Conservation (phyloP, 2,888 invertebrate genomes). For the Philhelius pedissequus region DNA sequence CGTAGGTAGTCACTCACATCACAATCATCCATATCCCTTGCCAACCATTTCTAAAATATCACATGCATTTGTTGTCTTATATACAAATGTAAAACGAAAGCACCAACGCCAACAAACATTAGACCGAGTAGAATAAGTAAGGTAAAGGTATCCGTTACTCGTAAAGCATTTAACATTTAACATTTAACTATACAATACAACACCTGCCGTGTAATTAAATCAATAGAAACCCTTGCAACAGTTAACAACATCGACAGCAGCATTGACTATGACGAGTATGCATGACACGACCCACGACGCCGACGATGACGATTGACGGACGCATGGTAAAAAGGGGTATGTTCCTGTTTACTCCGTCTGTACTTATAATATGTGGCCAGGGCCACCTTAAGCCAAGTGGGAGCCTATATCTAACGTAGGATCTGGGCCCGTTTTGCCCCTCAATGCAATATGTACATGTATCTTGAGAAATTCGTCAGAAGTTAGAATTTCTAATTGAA, state of each 20-base stretch:
- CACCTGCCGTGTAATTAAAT: constrained; percentile 74
- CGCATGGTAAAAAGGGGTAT: constrained; percentile 49
- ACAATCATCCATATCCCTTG: not conserved
- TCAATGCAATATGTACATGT: too few relatives aligned
- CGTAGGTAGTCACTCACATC: too few relatives aligned
- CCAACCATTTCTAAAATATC: not conserved
- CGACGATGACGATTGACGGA: not conserved
- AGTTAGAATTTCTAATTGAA: too few relatives aligned
- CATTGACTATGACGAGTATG: not conserved
- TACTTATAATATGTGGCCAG: not conserved
- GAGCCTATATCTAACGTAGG: not conserved
- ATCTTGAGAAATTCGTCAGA: too few relatives aligned
- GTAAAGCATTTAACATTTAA: constrained; percentile 63
- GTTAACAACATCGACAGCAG: constrained; percentile 46
- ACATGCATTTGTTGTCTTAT: not conserved
- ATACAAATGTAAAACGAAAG: not conserved
- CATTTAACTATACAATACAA: constrained; percentile 67
- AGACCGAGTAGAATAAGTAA: constrained; percentile 5
- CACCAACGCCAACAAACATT: not conserved
- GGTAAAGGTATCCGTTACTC: constrained; percentile 20
- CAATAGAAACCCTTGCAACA: constrained; percentile 67
- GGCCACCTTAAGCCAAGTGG: not conserved
- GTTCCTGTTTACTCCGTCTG: constrained; percentile 34
- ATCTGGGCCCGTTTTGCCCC: not conserved
- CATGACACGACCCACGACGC: not conserved